phyloP scores from a whole-genome alignment of 2,888 invertebrate species.

The Malthinus seriepunctatus region DNA sequence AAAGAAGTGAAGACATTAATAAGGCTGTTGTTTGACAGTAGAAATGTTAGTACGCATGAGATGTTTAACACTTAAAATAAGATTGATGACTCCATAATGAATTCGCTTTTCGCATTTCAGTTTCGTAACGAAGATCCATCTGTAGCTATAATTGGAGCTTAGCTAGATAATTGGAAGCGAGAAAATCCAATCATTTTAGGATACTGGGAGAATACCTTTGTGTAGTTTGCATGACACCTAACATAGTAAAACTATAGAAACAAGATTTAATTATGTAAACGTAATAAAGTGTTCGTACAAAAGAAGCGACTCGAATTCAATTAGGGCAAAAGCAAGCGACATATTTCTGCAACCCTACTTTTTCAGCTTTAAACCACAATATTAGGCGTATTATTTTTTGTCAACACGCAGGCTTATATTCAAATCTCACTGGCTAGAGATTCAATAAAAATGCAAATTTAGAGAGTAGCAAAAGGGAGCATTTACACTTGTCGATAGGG shows the following conservation, averaged over 20 bases:
- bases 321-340: slow-evolving; percentile 37
- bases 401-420: slow-evolving; percentile 56
- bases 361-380: slow-evolving; percentile 55
- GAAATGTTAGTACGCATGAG: slow-evolving; percentile 16
- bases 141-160: slow-evolving; percentile 70
- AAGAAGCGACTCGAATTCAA: slow-evolving; percentile 26
- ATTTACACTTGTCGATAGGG: slow-evolving; percentile 55
- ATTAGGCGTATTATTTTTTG: slow-evolving; percentile 71
- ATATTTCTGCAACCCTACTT: slow-evolving; percentile 49
- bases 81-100: slow-evolving; percentile 34
- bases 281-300: slow-evolving; percentile 16
- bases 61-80: slow-evolving; percentile 30
- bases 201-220: slow-evolving; percentile 47
- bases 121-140: slow-evolving; percentile 55
- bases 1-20: slow-evolving; percentile 19
- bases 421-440: slow-evolving; percentile 54
- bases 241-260: slow-evolving; percentile 23
- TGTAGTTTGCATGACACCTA: slow-evolving; percentile 26
- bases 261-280: slow-evolving; percentile 26
- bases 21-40: slow-evolving; percentile 21
- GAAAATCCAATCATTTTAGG: slow-evolving; percentile 50
- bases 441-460: slow-evolving; percentile 62
- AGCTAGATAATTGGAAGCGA: slow-evolving; percentile 67
- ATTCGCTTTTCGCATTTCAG: slow-evolving; percentile 29
- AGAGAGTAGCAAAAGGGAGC: slow-evolving; percentile 60